A percentile compares a stretch with the other conserved stretches of the same genome.
Evolutionary conservation across 2,113 vertebrate species (phyloP).

Genomic region (Edolisoma coerulescens): DNA sequence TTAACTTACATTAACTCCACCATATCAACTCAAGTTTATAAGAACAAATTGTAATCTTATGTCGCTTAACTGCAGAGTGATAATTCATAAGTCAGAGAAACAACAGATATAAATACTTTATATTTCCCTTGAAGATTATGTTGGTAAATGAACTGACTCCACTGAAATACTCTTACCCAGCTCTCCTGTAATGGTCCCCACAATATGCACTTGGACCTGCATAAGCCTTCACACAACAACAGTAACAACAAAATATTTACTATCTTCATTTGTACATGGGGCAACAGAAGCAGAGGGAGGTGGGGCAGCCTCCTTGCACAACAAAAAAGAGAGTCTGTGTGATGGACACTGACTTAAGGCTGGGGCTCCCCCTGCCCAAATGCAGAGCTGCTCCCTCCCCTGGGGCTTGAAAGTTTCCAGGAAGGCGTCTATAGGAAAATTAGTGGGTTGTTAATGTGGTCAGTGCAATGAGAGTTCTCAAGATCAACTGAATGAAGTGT

Average conservation of each 20-base stretch:
- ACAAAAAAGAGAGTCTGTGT: background rate
- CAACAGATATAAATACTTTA: background rate
- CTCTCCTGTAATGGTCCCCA: background rate
- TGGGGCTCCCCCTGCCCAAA: background rate
- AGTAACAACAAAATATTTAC: background rate
- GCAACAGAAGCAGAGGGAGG: background rate
- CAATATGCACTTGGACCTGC: background rate
- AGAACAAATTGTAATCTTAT: background rate
- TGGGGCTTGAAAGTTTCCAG: background rate
- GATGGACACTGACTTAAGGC: background rate
- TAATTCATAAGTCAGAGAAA: background rate
- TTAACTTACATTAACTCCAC: background rate
- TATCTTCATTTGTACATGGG: background rate
- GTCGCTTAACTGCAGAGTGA: background rate
- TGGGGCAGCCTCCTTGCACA: background rate
- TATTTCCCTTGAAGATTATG: background rate
- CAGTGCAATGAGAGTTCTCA: background rate
- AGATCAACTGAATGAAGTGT: background rate
- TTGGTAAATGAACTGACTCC: background rate
- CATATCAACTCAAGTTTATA: background rate
- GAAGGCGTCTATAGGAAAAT: background rate
- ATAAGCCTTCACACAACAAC: background rate
- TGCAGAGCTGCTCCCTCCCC: background rate
- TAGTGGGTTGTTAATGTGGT: background rate
- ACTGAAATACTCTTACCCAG: background rate